Base-by-base conservation (phyloP, 2,797 vertebrate species). In the Leucoraja ocellata region DNA sequence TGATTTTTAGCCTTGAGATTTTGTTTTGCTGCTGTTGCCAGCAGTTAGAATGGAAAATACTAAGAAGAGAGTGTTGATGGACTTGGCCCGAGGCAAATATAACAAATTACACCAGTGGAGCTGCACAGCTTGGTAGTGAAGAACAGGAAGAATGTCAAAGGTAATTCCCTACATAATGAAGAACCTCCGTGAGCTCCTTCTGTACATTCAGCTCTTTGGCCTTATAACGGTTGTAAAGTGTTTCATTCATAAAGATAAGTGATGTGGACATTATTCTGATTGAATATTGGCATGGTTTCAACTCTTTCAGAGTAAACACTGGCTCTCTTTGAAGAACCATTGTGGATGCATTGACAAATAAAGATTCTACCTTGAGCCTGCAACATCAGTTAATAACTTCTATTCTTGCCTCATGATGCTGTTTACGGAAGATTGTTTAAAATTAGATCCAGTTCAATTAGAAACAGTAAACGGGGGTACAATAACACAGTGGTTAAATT, bases 11-110 rank as follows among this genome's bases (percentile, higher is more conserved):
- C 90, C 5, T 58, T 74, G 46, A 74, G 68, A 5, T 54, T 54
- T 92, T 92, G 14, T 28, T 91, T 91, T 91, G 90, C 14, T 73
- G 71, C 13, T 39, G 21, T 73, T 58, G 90, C 46, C 90, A 54
- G 90, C 36, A 68, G 71, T 92, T 68, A 92, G 39, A 54, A 28
- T 76, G 71, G 73, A 58, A 91, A 92, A 54, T 21, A 18, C 36
- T 54, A 74, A 92, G 36, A 36, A 73, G 23, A 91, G 71, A 54
- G 46, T 46, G 6, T 74, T 92, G 90, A 92, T 58, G 36, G 23
- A 16, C 90, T 92, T 76, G 90, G 90, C 90, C 36, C 71, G 11
- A 92, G 90, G 90, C 90, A 92, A 76, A 54, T 68, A 76, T 7
- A 46, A 13, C 90, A 92, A 76, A 92, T 76, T 54, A 76, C 90